phyloP scores from a whole-genome alignment of 2,113 vertebrate genomes.

The Leptocoma aspasia region DNA sequence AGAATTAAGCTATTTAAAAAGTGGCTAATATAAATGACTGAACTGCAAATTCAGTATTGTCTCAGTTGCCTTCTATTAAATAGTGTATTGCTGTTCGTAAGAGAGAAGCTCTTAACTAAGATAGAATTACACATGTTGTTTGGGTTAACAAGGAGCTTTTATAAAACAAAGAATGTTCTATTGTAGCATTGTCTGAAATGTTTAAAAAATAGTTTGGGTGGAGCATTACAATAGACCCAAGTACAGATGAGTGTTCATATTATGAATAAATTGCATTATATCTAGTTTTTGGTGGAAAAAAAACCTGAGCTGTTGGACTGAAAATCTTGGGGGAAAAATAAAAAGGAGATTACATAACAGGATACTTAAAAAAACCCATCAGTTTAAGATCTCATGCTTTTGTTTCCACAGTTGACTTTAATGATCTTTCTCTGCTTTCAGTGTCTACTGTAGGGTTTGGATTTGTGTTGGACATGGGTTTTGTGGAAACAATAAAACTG shows the following conservation, averaged over 20 bases:
- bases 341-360: neutral
- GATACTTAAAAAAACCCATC: neutral
- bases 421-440: slow-evolving; percentile 49
- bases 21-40: neutral
- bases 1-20: neutral
- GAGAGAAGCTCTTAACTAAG: neutral
- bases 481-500: slow-evolving; percentile 91
- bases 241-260: neutral
- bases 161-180: neutral
- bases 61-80: neutral
- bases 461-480: slow-evolving; percentile 91
- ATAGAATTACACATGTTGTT: neutral
- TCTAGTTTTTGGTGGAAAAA: neutral
- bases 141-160: neutral
- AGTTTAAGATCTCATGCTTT: neutral
- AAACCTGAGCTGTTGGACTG: neutral
- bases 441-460: slow-evolving; percentile 95
- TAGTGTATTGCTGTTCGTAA: neutral
- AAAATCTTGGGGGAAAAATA: neutral
- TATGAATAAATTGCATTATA: neutral
- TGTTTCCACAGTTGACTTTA: neutral
- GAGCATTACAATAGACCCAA: neutral
- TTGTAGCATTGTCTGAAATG: neutral
- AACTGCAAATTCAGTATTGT: neutral
- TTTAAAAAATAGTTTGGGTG: neutral